These are phyloP conservation scores for Alectura lathami DNA, from an alignment of 2,113 vertebrate species.

Conservation along the genomic window DNA sequence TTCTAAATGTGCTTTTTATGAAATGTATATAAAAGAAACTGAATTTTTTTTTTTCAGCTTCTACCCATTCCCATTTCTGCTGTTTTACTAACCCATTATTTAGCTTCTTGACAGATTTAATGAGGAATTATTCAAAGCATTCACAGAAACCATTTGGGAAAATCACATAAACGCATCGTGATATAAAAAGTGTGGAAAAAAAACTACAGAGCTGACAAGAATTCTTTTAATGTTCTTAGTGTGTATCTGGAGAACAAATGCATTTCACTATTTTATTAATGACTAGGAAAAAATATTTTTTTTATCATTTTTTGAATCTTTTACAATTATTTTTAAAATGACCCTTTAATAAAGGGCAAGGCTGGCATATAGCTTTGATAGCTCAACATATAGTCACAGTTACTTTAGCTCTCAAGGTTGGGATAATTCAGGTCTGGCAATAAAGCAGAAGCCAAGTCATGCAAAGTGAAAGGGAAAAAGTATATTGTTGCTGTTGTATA, in stretches of 20 bases:
- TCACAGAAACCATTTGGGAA: slow-evolving; percentile 4
- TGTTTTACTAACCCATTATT: slow-evolving; percentile 73
- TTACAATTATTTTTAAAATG: neutral
- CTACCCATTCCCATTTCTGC: slow-evolving; percentile 64
- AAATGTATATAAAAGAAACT: slow-evolving; percentile 27
- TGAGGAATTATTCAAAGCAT: slow-evolving; percentile 78
- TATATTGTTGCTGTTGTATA: neutral
- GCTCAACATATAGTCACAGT: neutral
- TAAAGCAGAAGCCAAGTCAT: neutral
- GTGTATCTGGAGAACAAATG: neutral
- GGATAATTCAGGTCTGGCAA: neutral
- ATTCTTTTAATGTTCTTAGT: neutral
- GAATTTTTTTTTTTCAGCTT: slow-evolving; percentile 45
- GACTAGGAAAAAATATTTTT: neutral
- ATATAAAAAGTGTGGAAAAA: slow-evolving; percentile 3
- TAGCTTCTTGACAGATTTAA: slow-evolving; percentile 75
- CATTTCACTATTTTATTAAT: neutral
- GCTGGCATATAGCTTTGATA: neutral
- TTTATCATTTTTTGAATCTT: neutral
- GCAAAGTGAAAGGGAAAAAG: neutral
- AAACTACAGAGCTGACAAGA: neutral
- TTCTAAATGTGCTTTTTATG: slow-evolving; percentile 54
- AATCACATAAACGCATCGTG: neutral
- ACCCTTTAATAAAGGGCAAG: neutral
- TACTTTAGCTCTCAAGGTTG: neutral